A percentile compares a stretch with the other conserved stretches of the same genome.
These are phyloP conservation scores for Catharus bicknelli DNA, from an alignment of 2,113 vertebrate genomes.

Conservation along the genomic window DNA sequence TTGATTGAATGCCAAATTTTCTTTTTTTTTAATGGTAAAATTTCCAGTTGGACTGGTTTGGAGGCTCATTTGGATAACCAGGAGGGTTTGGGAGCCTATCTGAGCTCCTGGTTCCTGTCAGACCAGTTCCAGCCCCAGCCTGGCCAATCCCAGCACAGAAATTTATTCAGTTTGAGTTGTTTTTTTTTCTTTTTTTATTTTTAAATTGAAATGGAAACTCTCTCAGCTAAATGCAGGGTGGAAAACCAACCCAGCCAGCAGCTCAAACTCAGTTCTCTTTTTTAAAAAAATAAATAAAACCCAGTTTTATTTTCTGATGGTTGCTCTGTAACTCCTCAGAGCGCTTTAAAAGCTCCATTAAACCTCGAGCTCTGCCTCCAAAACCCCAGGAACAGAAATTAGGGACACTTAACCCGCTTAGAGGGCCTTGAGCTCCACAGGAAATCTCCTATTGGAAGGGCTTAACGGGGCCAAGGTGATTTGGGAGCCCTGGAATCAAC, in stretches of 20 bases:
- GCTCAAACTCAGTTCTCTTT: not conserved
- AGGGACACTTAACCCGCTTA: not conserved
- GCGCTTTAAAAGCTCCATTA: not conserved
- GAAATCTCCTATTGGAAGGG: slow-evolving; percentile 43
- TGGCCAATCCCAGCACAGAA: not conserved
- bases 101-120: not conserved
- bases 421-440: slow-evolving; percentile 29
- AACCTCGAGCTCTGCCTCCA: not conserved
- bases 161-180: not conserved
- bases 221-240: not conserved
- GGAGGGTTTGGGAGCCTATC: slow-evolving; percentile 6
- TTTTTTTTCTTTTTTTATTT: no score
- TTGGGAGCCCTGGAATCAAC: not conserved
- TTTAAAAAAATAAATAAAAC: not conserved
- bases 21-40: not conserved
- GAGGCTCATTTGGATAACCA: slow-evolving; percentile 3
- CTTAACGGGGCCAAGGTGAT: not conserved
- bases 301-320: not conserved
- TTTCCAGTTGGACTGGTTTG: slow-evolving; percentile 23
- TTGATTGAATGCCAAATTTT: not conserved
- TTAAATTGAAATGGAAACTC: not conserved
- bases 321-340: not conserved
- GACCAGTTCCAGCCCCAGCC: slow-evolving; percentile 25
- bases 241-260: not conserved
- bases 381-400: not conserved